Evolutionary conservation across 2,888 invertebrate species (phyloP).

Genomic region (Orthosia gothica): DNA sequence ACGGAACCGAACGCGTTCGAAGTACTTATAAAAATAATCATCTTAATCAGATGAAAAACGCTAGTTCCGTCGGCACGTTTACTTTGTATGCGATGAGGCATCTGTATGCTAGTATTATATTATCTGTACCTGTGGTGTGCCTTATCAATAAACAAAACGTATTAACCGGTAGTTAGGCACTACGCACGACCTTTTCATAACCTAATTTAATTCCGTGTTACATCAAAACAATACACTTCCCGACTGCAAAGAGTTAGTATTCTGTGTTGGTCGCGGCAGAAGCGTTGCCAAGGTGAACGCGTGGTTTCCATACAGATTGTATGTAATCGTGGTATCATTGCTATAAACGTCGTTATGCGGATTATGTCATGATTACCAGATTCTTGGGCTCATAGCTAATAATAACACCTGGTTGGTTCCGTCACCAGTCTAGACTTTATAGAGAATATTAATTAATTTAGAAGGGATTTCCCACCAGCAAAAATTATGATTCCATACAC

Average conservation of each 20-base stretch:
- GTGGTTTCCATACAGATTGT: conserved; percentile 40
- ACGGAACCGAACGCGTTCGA: no score
- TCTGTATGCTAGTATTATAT: no score
- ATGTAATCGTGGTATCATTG: conserved; percentile 30
- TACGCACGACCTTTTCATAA: conserved; percentile 16
- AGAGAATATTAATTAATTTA: no score
- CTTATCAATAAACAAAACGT: neutral
- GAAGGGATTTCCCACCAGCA: no score
- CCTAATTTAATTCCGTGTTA: conserved; percentile 38
- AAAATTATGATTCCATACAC: no score
- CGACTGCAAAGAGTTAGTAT: conserved; percentile 49
- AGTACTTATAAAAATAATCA: no score
- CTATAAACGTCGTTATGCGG: conserved; percentile 21
- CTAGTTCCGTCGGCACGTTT: no score
- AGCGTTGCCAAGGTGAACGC: conserved; percentile 46
- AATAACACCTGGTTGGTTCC: no score
- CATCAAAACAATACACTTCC: conserved; percentile 44
- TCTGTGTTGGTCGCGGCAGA: conserved; percentile 24
- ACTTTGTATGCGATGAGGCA: no score
- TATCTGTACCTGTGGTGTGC: no score
- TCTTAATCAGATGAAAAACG: no score
- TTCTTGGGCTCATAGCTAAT: conserved; percentile 1
- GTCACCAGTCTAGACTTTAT: no score
- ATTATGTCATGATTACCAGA: conserved; percentile 33
- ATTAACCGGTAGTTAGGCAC: neutral